A percentile compares a stretch with the other conserved stretches of the same genome.
phyloP scores from a whole-genome alignment of 23 tunicate species.

The Styela clava region DNA sequence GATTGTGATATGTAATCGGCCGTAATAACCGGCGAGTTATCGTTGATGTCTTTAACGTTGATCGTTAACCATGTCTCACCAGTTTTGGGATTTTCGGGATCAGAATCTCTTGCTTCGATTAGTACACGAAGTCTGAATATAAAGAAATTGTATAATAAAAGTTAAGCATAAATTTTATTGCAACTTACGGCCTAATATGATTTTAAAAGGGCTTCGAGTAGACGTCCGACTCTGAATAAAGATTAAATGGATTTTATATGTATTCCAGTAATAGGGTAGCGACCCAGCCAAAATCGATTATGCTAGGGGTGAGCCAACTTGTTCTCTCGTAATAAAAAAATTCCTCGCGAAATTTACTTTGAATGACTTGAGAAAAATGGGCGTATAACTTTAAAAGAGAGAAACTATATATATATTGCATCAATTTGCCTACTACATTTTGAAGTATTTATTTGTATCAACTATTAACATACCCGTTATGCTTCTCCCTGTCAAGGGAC shows the following conservation, averaged over 20 bases:
- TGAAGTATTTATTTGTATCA: no score
- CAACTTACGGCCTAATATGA: not conserved
- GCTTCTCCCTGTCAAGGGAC: constrained; percentile 59
- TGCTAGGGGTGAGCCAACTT: not conserved
- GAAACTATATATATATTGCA: no score
- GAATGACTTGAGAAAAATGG: no score
- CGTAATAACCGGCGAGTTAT: constrained; percentile 51
- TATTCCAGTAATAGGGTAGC: not conserved
- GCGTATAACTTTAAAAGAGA: no score
- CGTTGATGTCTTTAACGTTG: constrained; percentile 61
- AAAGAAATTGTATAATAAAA: not conserved
- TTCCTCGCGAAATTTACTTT: no score
- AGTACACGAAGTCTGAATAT: constrained; percentile 34
- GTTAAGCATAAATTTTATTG: not conserved
- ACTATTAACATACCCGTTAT: constrained; percentile 62
- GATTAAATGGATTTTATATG: not conserved
- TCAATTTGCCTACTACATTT: no score
- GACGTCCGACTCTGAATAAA: no score
- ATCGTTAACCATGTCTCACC: constrained; percentile 42
- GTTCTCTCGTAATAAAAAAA: no score
- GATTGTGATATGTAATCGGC: constrained; percentile 31
- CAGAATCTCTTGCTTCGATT: constrained; percentile 80
- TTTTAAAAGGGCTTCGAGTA: not conserved
- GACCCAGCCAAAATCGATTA: not conserved
- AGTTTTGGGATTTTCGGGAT: constrained; percentile 46